Evolutionary conservation across 2,113 vertebrate species (phyloP), one percentile per base, ranked within the genome.

Genomic region (Polyodon spathula): DNA sequence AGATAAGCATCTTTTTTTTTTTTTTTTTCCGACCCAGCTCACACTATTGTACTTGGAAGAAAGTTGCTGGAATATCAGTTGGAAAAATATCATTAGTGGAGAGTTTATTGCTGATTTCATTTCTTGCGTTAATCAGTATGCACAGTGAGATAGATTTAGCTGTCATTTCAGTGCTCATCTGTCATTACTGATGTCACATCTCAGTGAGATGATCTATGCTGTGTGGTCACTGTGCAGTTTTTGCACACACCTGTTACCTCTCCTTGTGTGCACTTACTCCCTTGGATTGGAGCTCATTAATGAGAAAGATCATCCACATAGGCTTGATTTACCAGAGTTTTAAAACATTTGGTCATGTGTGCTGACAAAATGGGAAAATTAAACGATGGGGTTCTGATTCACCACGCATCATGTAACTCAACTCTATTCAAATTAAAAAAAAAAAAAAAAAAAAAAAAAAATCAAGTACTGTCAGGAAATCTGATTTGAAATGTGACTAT

Each of bases 161-260:
- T 54, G 53, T 54, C 53, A 54, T 54, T 54, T 54, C 4, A 54
- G 53, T 54, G 53, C 53, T 54, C 53, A 54, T 54, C 12, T 15
- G 5, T 16, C 53, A 54, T 54, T 54, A 54, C n/a, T 37, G 53
- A 54, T 54, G 53, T 54, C 53, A 54, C 16, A 17, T 54, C n/a
- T 54, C 53, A 54, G n/a, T 9, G 4, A 16, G 53, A 27, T 54
- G 53, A 54, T 54, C 15, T 54, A 54, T 54, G 53, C 37, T 54
- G 53, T 17, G 53, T 17, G 53, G 53, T 54, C 53, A 54, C 16
- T 54, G 5, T 54, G 6, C 53, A 54, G 53, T 15, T 16, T 15
- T 27, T 54, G 53, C 53, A 54, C 53, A 54, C 53, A 54, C 27
- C 53, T 54, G 53, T 54, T 54, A 54, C 6, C 53, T 54, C 12